Evolutionary conservation across 2,888 invertebrate species (phyloP), one percentile per base, ranked within the genome.

Genomic region (Erannis defoliaria): DNA sequence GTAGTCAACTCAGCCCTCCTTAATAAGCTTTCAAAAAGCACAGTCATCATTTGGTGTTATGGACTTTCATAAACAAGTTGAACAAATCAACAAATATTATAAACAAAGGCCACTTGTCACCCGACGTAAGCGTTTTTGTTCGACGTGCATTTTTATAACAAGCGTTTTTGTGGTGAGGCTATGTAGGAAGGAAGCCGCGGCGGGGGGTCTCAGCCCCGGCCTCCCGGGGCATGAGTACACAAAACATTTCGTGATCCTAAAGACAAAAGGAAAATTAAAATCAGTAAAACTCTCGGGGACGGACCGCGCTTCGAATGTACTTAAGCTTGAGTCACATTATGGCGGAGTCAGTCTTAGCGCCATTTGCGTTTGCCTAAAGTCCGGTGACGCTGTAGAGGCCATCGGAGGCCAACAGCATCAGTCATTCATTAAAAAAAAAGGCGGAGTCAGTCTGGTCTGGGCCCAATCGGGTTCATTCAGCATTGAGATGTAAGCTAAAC

Each of bases 241-340:
- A 91, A 90, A 91, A 92, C 90, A 90, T 91, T 90, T 89, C 92
- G 92, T 92, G 92, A 91, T 90, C 89, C 89, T 84, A 90, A 90
- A 92, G 90, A 92, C 91, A 93, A 92, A 93, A 92, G 90, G 83
- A 91, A 88, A 89, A 88, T 90, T 89, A 86, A 89, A 89, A 88
- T 88, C 84, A 86, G 85, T 88, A 82, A 84, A 85, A 80, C 85
- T 88, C 86, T 79, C 78, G 82, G 81, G 58, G 82, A 82, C 78
- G 77, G 74, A 70, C 74, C 70, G 70, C 71, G 66, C 67, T 59
- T 48, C 40, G 55, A 60, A 56, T 50, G 53, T 55, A 61, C 62
- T 70, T 69, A 70, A 67, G 56, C 68, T 69, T 6, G 46, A 19
- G 31, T 46, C 46, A 12, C 19, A n/a, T 31, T 33, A 46, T 4